Base-by-base conservation (phyloP, 1,140 invertebrate genomes). In the Dufourea novaeangliae region DNA sequence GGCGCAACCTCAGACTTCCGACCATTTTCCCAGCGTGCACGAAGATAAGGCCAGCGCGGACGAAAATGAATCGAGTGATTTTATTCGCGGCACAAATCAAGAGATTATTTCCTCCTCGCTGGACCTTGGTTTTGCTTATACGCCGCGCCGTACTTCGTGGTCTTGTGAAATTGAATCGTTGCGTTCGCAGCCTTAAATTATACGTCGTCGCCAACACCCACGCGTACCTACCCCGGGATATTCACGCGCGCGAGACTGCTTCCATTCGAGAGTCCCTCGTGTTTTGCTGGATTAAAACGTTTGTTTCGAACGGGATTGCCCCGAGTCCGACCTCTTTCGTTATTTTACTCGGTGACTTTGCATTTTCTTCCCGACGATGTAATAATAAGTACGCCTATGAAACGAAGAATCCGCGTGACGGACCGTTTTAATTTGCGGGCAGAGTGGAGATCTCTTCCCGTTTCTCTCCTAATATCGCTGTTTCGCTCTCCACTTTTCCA, bases 151-250 rank as follows among this genome's bases (percentile, higher is more conserved):
- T 76, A 78, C 80, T 75, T 63, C 82, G 66, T 66, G 82, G 54
- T 83, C 85, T 83, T 64, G 84, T 79, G 83, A 86, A 87, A 88
- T 88, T 88, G 86, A 88, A 87, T 86, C 87, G 86, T 87, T 83
- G 79, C 78, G 46, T 77, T 70, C 80, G 71, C 75, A 80, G 80
- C 70, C 84, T 88, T 88, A 86, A 88, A 87, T 88, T 88, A 88
- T 83, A 81, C 85, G 85, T 86, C 86, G 82, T 86, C 87, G 80
- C 74, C 70, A 59, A 82, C 87, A 85, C 84, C 86, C 86, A 87
- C 86, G 82, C 75, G 62, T 57, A 76, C 71, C 69, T 78, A 80
- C 82, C 56, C 62, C 52, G 11, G 68, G 52, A 72, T 81, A 82
- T 79, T 82, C 79, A 71, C 82, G 74, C 77, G 78, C 72, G 79